phyloP scores from a whole-genome alignment of 92 coral and sea anemone genomes.

The Phenganax stokvisi region DNA sequence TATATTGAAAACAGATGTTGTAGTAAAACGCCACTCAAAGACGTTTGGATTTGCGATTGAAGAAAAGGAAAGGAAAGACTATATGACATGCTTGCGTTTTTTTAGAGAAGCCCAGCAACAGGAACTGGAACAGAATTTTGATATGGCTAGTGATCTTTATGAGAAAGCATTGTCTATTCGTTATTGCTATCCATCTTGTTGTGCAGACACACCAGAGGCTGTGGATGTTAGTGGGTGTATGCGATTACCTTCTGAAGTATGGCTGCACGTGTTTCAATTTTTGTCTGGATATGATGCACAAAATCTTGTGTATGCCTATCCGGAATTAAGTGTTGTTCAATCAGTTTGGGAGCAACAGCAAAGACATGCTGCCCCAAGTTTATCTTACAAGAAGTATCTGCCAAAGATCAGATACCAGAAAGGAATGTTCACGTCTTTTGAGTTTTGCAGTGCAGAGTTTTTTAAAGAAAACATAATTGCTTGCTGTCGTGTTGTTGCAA shows the following conservation, averaged over 20 bases:
- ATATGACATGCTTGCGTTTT: slow-evolving; percentile 19
- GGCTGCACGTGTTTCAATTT: slow-evolving; percentile 15
- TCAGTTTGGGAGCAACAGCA: not conserved
- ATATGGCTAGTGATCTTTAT: slow-evolving; percentile 27
- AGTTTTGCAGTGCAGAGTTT: slow-evolving; percentile 33
- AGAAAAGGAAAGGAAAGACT: slow-evolving; percentile 21
- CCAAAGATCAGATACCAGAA: slow-evolving; percentile 19
- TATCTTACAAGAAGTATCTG: not conserved
- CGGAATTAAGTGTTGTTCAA: not conserved
- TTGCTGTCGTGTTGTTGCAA: slow-evolving; percentile 38
- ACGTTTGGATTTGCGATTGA: slow-evolving; percentile 27
- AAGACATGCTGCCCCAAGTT: not conserved
- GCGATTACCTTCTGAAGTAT: slow-evolving; percentile 10
- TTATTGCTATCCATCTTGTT: slow-evolving; percentile 19
- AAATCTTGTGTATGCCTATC: slow-evolving; percentile 22
- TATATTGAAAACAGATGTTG: slow-evolving; percentile 37
- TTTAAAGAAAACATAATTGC: not conserved
- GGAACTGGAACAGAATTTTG: slow-evolving; percentile 1
- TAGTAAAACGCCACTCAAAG: slow-evolving; percentile 27
- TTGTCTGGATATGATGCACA: slow-evolving; percentile 26
- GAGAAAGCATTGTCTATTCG: slow-evolving; percentile 38
- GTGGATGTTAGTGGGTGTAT: not conserved
- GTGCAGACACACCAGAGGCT: not conserved
- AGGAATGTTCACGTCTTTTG: slow-evolving; percentile 24
- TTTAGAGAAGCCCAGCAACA: slow-evolving; percentile 33